Percentiles rank a stretch among this genome's conserved stretches.
phyloP scores from a whole-genome alignment of 2,113 vertebrate species.

The Oceanodroma tethys region DNA sequence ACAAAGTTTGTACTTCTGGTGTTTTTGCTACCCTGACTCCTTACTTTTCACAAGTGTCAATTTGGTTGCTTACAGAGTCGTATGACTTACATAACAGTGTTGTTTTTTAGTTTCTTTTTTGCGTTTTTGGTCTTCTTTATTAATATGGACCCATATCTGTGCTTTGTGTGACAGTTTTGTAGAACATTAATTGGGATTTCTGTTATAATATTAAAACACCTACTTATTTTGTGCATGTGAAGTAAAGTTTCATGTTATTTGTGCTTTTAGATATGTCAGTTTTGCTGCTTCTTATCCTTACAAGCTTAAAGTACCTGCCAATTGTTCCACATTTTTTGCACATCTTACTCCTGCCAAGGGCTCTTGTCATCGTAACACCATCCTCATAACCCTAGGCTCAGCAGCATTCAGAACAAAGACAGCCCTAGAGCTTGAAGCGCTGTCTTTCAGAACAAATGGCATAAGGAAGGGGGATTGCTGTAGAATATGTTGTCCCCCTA shows the following conservation, averaged over 20 bases:
- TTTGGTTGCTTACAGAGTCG: background rate
- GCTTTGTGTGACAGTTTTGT: background rate
- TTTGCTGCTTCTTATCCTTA: background rate
- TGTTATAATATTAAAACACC: background rate
- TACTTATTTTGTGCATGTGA: background rate
- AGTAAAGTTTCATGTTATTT: background rate
- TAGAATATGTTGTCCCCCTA: constrained; percentile 76
- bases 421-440: constrained; percentile 39
- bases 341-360: background rate
- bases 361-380: constrained; percentile 68
- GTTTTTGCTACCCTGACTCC: background rate
- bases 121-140: background rate
- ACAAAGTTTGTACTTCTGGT: background rate
- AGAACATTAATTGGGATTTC: background rate
- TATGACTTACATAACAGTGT: too few relatives aligned
- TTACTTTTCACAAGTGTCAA: background rate
- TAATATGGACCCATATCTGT: background rate
- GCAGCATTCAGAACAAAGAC: constrained; percentile 65
- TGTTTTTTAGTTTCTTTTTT: background rate
- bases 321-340: background rate
- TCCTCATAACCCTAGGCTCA: constrained; percentile 68
- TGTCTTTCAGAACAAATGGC: constrained; percentile 66
- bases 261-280: background rate
- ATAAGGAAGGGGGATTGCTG: constrained; percentile 69
- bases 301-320: background rate